Base-by-base conservation (phyloP, 2,888 invertebrate genomes). In the Stenurella melanura region DNA sequence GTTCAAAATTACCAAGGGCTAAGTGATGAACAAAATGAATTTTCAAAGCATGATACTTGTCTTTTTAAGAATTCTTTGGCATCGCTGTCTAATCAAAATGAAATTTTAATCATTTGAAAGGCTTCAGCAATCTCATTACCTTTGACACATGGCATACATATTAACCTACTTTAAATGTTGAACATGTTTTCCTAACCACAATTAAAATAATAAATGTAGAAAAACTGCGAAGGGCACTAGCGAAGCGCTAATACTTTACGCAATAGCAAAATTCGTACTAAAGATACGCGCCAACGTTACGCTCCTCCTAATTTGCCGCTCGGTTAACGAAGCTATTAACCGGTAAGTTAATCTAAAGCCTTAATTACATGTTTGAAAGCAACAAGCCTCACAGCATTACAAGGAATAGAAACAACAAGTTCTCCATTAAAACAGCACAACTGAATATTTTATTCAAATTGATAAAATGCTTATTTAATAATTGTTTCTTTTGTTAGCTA, bases 401-500 rank as follows among this genome's bases (percentile, higher is more conserved):
- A 30, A 64, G 15, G 30, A 15, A 50, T n/a, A 50, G 70, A 60
- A 70, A 70, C 38, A 21, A 30, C 17, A 6, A 42, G 12, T 42
- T 18, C 61, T 63, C 30, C 18, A 42, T 15, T 64, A 42, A 64
- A 64, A 64, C 64, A 64, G 42, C 15, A 63, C 63, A 17, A 64
- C 17, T 42, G 42, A 64, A 17, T 34, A n/a, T 64, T 64, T 64
- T 42, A 64, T 64, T 18, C 6, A 12, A 12, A 12, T 58, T 34
- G 34, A 42, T 34, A 50, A 70, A 60, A 42, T 15, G 38, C 12
- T 70, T 60, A 34, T 60, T 70, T 42, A 70, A 58, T 70, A 70
- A 70, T 70, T 60, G 60, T 60, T 70, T 60, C 60, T 60, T 69
- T 60, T 58, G 70, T 30, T 38, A n/a, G 58, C 12, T 34, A 56